Base-by-base conservation (phyloP, 2,113 vertebrate genomes). In the Leptodactylus fuscus region DNA sequence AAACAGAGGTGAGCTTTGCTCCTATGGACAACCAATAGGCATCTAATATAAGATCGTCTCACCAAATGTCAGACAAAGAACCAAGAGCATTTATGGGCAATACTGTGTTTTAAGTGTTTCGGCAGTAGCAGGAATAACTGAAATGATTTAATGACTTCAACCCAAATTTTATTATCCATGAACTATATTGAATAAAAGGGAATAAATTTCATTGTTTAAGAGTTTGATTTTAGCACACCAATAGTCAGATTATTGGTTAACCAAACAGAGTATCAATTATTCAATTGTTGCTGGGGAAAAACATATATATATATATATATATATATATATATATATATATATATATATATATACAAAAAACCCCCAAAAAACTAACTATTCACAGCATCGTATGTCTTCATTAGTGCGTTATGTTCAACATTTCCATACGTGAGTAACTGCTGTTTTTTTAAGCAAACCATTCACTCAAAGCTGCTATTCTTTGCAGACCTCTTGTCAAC, bases 401-500 rank as follows among this genome's bases (percentile, higher is more conserved):
- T 34, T 32, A 2, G 22, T 69, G 24, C 1, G 46, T 48, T 29
- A 27, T 76, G 73, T 32, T 76, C 51, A 88, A 88, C 44, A n/a
- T 82, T 62, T 83, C 53, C 44, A 48, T 60, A 83, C 55, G 24
- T 60, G 81, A 38, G n/a, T n/a, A n/a, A n/a, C 38, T 60, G 36
- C 48, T 58, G 74, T 58, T 83, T 83, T 36, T 34, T 46, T 27
- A 69, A 81, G 62, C 27, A 81, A 69, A 1, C 29, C 65, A 32
- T 24, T 60, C 51, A 34, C 55, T 46, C 53, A n/a, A 18, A 62
- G 81, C 3, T 27, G 62, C 70, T 62, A 75, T 75, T 55, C 70
- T 60, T 75, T 77, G 55, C 73, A 85, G 74, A 76, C 77, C n/a
- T 46, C n/a, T 70, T 48, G 53, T 78, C 73, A 77, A 44, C 55